Base-by-base conservation (phyloP, 2,888 invertebrate species). In the Drosophila mimica region DNA sequence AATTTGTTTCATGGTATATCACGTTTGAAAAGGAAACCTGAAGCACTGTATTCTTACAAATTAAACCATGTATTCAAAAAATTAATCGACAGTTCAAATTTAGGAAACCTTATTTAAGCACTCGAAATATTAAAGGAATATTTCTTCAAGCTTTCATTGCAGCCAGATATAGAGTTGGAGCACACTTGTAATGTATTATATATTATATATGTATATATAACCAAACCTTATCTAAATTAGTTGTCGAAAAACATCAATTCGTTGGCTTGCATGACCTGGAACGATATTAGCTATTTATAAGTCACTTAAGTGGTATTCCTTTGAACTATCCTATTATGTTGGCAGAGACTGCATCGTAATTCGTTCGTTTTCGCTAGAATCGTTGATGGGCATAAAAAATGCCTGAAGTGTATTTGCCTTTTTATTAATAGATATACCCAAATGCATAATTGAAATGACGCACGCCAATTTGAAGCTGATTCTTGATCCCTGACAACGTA, bases 401-500 rank as follows among this genome's bases (percentile, higher is more conserved):
- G 4, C 1, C 8, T 25, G 3, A n/a, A 51, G n/a, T 13, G 6
- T 30, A 4, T n/a, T 25, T 7, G 15, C 15, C 4, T 15, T n/a
- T 17, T 30, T 51, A 30, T 30, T 30, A 30, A 30, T n/a, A 51
- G 51, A 6, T n/a, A 3, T 33, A 33, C 6, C n/a, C 31, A 31
- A 52, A n/a, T 31, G n/a, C 51, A 31, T 30, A 31, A 52, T 30
- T 52, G 31, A 31, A 52, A 52, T 17, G 31, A n/a, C 51, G 40
- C 51, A 30, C n/a, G 17, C 30, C 51, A 38, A 36, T 34, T 34
- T 33, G 28, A 30, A 52, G 52, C 38, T 60, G 60, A 67, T 48
- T 46, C 38, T 38, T 54, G 66, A 9, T 11, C 38, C n/a, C 28
- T 20, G 15, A 43, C 51, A 60, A 38, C 52, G 13, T 48, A 11